Conservation (phyloP, 2,797 vertebrate species). For the Antennarius maculatus region DNA sequence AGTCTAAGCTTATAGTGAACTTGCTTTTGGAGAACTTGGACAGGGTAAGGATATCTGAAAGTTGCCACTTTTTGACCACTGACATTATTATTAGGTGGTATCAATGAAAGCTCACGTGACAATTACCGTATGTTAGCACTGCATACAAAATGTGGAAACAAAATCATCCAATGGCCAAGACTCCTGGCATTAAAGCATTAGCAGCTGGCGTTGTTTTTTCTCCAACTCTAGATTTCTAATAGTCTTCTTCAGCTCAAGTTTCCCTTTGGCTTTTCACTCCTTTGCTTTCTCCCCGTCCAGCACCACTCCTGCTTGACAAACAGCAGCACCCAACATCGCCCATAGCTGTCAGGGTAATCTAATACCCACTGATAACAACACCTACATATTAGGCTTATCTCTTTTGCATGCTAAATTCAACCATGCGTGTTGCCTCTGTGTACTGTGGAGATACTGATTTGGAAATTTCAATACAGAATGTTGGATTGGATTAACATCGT, state of each 20-base stretch:
- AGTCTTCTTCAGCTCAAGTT: neutral
- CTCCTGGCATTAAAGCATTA: too few species aligned
- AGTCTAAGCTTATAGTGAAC: too few species aligned
- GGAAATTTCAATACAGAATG: neutral
- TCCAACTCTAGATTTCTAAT: neutral
- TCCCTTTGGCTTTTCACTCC: neutral
- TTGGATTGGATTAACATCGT: neutral
- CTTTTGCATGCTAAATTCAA: neutral
- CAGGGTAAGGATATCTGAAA: too few species aligned
- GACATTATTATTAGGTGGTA: too few species aligned
- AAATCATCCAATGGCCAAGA: too few species aligned
- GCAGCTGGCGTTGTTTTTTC: neutral
- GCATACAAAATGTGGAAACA: too few species aligned
- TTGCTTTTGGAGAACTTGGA: too few species aligned
- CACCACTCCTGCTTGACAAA: constrained; percentile 50
- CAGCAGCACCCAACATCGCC: constrained; percentile 35
- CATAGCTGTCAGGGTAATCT: constrained; percentile 14
- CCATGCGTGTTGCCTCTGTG: neutral
- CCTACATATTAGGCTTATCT: constrained; percentile 20
- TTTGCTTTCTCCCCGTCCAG: neutral
- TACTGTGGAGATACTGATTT: constrained; percentile 3
- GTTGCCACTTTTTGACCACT: too few species aligned
- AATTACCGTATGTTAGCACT: too few species aligned
- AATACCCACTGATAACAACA: constrained; percentile 27
- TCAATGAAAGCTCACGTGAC: too few species aligned